These are phyloP conservation scores for Actinostola sp. DNA, from an alignment of 92 coral and sea anemone species.

Conservation along the genomic window DNA sequence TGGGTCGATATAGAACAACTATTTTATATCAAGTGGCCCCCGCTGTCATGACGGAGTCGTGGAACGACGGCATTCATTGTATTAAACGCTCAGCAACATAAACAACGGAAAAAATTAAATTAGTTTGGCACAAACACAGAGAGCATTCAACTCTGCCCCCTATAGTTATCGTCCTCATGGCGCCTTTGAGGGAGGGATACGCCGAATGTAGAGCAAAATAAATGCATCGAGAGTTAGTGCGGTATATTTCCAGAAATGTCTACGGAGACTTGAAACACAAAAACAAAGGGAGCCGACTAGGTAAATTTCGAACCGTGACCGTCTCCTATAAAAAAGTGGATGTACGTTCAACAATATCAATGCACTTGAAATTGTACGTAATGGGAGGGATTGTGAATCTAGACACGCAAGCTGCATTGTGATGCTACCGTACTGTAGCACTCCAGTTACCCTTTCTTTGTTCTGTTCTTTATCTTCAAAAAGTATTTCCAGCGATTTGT, in stretches of 20 bases:
- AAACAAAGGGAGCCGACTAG: no score
- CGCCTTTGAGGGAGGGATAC: not conserved
- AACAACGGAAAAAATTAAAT: slow-evolving; percentile 21
- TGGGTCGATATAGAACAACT: not conserved
- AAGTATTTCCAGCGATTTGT: no score
- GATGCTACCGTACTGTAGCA: no score
- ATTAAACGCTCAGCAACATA: not conserved
- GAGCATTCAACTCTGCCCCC: not conserved
- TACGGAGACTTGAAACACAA: no score
- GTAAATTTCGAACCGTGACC: no score
- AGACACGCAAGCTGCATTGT: no score
- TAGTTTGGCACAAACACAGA: not conserved
- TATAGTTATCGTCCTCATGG: not conserved
- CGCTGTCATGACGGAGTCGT: not conserved
- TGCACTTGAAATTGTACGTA: no score
- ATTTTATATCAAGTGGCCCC: not conserved
- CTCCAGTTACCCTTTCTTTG: no score
- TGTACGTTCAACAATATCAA: no score
- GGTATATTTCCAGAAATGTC: not conserved
- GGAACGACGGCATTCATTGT: not conserved
- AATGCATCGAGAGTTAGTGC: not conserved
- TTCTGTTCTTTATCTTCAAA: no score
- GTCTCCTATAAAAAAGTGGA: no score
- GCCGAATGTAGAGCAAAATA: not conserved
- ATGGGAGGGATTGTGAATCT: no score